These are phyloP conservation scores for Drosophila paramelanica DNA, from an alignment of 2,888 invertebrate species.

Conservation along the genomic window DNA sequence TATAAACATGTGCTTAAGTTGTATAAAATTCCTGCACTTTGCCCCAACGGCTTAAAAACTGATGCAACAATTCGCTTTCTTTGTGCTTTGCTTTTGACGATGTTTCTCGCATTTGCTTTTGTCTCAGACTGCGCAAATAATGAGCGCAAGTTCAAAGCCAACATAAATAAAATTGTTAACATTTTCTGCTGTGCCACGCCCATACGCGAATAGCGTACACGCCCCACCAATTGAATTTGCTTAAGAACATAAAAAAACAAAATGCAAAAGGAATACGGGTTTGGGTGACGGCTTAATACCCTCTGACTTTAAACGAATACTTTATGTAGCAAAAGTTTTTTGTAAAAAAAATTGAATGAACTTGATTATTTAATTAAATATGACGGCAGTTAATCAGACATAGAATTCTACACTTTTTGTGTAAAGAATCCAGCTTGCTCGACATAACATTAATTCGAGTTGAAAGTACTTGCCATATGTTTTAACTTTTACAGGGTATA, in stretches of 20 bases:
- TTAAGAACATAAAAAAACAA: constrained; percentile 21
- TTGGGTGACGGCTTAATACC: not conserved
- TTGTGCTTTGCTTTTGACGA: constrained; percentile 21
- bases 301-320: not conserved
- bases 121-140: constrained; percentile 60
- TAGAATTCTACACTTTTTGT: too few species aligned
- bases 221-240: constrained; percentile 75
- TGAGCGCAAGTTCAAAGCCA: constrained; percentile 78
- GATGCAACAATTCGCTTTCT: constrained; percentile 42
- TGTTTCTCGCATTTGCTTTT: constrained; percentile 24
- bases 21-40: constrained; percentile 7
- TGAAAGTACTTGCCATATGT: too few species aligned
- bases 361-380: too few species aligned
- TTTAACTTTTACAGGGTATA: constrained; percentile 20
- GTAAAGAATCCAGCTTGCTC: not conserved
- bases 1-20: constrained; percentile 25
- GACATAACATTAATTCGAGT: not conserved
- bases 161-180: constrained; percentile 81
- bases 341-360: too few species aligned
- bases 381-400: too few species aligned
- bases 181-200: constrained; percentile 60
- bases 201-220: constrained; percentile 41
- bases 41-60: not conserved
- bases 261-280: not conserved
- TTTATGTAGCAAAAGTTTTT: too few species aligned